Conservation (phyloP, 2,797 vertebrate genomes). For the Psittacula derbiana region DNA sequence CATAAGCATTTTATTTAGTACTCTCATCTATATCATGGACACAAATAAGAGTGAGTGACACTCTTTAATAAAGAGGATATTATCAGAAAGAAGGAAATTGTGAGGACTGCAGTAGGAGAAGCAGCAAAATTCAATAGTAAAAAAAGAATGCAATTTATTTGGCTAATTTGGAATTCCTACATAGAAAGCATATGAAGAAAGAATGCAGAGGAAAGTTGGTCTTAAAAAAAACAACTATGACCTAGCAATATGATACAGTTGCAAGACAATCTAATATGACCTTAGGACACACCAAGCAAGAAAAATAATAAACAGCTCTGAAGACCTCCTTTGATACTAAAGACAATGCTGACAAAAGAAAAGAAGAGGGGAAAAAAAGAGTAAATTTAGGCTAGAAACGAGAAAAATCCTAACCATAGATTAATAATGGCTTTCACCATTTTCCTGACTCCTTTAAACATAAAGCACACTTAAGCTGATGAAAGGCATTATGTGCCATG, state of each 20-base stretch:
- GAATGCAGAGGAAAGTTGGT: neutral
- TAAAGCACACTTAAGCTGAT: neutral
- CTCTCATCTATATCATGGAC: neutral
- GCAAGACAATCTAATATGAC: neutral
- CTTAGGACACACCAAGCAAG: neutral
- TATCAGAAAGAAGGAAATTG: neutral
- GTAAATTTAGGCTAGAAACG: neutral
- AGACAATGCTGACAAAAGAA: neutral
- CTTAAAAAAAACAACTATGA: neutral
- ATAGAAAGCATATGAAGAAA: neutral
- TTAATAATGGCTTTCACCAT: accelerated
- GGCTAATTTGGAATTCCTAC: neutral
- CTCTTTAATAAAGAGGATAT: neutral
- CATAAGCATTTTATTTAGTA: neutral
- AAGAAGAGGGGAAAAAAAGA: neutral
- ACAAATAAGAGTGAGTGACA: neutral
- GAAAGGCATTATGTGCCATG: neutral
- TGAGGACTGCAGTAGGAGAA: neutral
- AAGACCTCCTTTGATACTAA: neutral
- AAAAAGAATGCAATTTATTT: neutral
- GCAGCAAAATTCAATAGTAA: neutral
- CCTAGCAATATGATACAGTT: neutral
- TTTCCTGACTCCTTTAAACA: neutral
- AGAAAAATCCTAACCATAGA: neutral
- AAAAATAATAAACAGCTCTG: neutral